These are phyloP conservation scores for Apostichopus japonicus DNA, from an alignment of 35 echinoderm and acorn worm genomes.

Conservation along the genomic window DNA sequence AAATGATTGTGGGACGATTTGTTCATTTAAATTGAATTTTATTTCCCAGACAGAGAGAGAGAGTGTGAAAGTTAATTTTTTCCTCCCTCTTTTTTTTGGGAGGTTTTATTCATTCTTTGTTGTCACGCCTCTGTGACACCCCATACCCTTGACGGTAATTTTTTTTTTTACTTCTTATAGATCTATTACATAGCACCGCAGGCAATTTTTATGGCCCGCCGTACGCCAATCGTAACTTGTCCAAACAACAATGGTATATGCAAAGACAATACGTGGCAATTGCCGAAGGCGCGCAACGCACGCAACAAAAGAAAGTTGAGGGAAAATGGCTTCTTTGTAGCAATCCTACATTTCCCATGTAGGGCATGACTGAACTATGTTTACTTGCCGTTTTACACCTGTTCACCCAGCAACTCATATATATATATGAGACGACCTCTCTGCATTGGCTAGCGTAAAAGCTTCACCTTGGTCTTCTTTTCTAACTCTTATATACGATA, in stretches of 20 bases:
- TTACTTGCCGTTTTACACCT: slow-evolving; percentile 48
- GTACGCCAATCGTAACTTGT: slow-evolving; percentile 17
- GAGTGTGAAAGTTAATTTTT: not conserved
- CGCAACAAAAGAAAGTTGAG: slow-evolving; percentile 1
- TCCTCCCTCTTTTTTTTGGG: not conserved
- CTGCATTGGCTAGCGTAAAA: not conserved
- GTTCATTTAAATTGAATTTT: not conserved
- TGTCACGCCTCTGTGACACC: slow-evolving; percentile 40
- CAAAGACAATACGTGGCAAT: slow-evolving; percentile 44
- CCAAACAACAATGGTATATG: slow-evolving; percentile 16
- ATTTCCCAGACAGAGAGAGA: not conserved
- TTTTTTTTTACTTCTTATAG: not conserved
- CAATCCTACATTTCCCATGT: slow-evolving; percentile 19
- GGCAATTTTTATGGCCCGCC: slow-evolving; percentile 13
- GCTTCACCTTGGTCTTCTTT: slow-evolving; percentile 18
- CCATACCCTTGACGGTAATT: slow-evolving; percentile 55
- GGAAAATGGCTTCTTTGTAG: slow-evolving; percentile 51
- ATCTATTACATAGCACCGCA: slow-evolving; percentile 40
- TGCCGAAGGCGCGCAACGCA: slow-evolving; percentile 36
- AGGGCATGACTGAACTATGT: slow-evolving; percentile 3
- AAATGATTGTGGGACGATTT: not conserved
- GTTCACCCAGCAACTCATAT: not conserved
- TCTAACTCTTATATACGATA: not conserved
- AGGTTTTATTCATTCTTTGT: slow-evolving; percentile 23
- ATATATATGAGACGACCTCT: not conserved